Evolutionary conservation across 2,113 vertebrate genomes (phyloP), one percentile per base, ranked within the genome.

Genomic region (Nipponia nippon): DNA sequence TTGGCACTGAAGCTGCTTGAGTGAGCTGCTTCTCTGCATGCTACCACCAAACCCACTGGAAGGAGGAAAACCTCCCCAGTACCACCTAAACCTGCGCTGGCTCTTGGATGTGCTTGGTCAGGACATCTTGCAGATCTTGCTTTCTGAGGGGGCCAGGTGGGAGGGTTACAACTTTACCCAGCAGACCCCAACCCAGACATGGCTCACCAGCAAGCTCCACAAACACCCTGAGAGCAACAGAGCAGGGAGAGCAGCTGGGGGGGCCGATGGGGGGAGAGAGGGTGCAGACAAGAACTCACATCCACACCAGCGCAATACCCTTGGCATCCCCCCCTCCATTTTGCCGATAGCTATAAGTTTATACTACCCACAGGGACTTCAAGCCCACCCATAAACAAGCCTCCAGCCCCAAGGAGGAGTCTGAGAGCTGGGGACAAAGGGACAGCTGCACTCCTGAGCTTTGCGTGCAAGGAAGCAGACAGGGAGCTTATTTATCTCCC

Each of bases 401-500:
- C 59, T 65, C 53, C 62, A 40, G 87, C 52, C 44, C 58, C 49
- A 58, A 72, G 50, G 15, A 83, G 16, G 40, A 30, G 30, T 65
- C 65, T 2, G 2, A 3, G 49, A 82, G 69, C 58, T 46, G 46
- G 38, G 47, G 82, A 93, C 87, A 79, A 83, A 90, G 82, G 75
- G 82, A 92, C 94, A 94, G 95, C 90, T 96, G 95, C 90, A 17
- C 36, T 75, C 52, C 66, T 23, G 70, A 95, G 88, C 90, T 36
- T 92, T 47, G 70, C 44, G 16, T 71, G 92, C 82, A 90, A 85
- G 56, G 66, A 69, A 95, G 90, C 88, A 95, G 87, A 73, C 89
- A 89, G 72, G 55, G 59, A 96, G 90, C 81, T 95, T 90, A 95
- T 96, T 96, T 95, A 96, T 88, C 93, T 94, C 82, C 61, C 85